Evolutionary conservation across 2,888 invertebrate genomes (phyloP), one percentile per base, ranked within the genome.

Genomic region (Brachyopa scutellaris): DNA sequence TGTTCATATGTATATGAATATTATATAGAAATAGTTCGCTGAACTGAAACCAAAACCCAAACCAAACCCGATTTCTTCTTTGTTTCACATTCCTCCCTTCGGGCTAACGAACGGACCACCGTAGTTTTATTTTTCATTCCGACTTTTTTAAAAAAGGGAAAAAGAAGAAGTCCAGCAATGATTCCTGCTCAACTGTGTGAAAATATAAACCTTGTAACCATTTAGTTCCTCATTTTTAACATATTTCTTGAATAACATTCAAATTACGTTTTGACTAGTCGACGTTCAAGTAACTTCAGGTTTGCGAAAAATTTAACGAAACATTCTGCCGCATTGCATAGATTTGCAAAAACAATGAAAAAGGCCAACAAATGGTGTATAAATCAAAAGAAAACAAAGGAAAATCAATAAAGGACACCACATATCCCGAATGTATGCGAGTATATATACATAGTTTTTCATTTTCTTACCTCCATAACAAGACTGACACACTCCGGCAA

Each of bases 401-500:
- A 64, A 77, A 82, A 82, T 82, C 82, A 77, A 82, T 82, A 82
- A 77, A 72, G 77, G 66, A 72, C 59, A 64, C 29, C 59, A 64
- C 29, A 51, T 26, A 67, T 49, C 47, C 51, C 26, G 6, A 31
- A 5, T 2, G 47, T 8, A n/a, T 69, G 7, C n/a, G 15, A 26
- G 31, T 23, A 11, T 38, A 13, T n/a, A 29, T n/a, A 1, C 1
- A 21, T 36, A 69, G 26, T 59, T 11, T 5, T 9, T 17, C 38
- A 17, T 42, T 40, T 40, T 15, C 94, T 93, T 91, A 97, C 97
- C 94, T 99, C 99, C 98, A 99, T 99, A 87, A 99, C 98, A 87
- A 99, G 94, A 92, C 95, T 98, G 85, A 99, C 99, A 92, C 98
- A 96, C 87, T 96, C 95, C 84, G 95, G 93, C 76, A 98, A 97